Percentiles rank a stretch among this genome's conserved stretches.
Conservation (phyloP, 2,113 vertebrate species). For the Triplophysa dalaica region DNA sequence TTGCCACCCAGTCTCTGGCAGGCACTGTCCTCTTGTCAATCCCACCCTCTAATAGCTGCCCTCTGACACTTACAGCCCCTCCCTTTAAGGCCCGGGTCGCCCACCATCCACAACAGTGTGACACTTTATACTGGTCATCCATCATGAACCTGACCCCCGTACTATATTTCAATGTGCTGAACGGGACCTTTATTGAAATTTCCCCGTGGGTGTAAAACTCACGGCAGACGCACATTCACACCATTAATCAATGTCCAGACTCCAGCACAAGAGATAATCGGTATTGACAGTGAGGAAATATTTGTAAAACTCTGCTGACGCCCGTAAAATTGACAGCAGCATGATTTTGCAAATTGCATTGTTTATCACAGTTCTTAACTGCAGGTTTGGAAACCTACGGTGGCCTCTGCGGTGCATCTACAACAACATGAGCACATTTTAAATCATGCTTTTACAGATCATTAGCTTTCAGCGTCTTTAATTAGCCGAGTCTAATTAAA, state of each 20-base stretch:
- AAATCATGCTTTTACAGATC: slow-evolving; percentile 14
- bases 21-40: slow-evolving; percentile 12
- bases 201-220: slow-evolving; percentile 48
- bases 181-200: slow-evolving; percentile 38
- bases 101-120: slow-evolving; percentile 19
- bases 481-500: slow-evolving; percentile 29
- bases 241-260: slow-evolving; percentile 56
- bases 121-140: slow-evolving; percentile 27
- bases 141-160: slow-evolving; percentile 35
- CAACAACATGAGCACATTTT: background rate
- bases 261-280: slow-evolving; percentile 1
- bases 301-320: slow-evolving; percentile 1
- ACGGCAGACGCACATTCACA: slow-evolving; percentile 46
- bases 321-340: background rate
- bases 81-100: background rate
- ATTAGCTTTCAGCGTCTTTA: slow-evolving; percentile 26
- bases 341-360: background rate
- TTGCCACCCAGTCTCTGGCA: background rate
- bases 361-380: background rate
- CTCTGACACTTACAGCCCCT: slow-evolving; percentile 26
- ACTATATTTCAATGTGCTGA: slow-evolving; percentile 43
- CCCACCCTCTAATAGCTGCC: slow-evolving; percentile 10
- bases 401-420: background rate
- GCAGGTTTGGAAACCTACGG: background rate
- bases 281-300: slow-evolving; percentile 32